Evolutionary conservation across 2,888 invertebrate species (phyloP).

Genomic region (Crepidodera aurea): DNA sequence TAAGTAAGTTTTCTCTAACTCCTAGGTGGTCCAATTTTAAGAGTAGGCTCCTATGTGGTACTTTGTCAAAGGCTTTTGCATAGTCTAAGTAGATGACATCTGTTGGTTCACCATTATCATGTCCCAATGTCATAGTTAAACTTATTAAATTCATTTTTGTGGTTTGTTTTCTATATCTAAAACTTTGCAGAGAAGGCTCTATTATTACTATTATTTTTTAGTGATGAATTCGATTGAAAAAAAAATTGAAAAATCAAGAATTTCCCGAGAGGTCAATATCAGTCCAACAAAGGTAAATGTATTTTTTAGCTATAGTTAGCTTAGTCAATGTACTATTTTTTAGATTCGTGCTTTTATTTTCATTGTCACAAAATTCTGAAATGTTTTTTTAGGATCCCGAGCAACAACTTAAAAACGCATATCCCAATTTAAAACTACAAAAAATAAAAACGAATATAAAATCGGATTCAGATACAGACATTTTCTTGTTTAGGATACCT

Average conservation of each 20-base stretch:
- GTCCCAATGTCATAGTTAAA: no score
- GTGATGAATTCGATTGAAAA: conserved; percentile 21
- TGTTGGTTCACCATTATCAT: no score
- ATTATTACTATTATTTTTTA: no score
- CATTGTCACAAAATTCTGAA: neutral
- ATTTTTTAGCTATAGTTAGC: neutral
- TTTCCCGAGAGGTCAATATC: conserved; percentile 13
- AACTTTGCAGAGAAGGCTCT: no score
- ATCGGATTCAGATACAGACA: conserved; percentile 34
- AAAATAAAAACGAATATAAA: conserved; percentile 19
- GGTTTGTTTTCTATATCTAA: no score
- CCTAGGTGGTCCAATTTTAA: no score
- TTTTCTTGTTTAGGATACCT: conserved; percentile 43
- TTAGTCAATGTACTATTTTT: neutral
- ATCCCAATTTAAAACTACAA: conserved; percentile 26
- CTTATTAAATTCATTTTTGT: no score
- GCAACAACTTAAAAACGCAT: conserved; percentile 22
- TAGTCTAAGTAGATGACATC: no score
- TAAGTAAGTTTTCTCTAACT: no score
- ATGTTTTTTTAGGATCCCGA: conserved; percentile 21
- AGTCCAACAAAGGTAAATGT: conserved; percentile 17
- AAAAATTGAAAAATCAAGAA: conserved; percentile 6
- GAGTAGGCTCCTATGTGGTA: no score
- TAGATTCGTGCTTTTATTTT: neutral
- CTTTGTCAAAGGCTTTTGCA: no score